Evolutionary conservation across 2,797 vertebrate genomes (phyloP).

Genomic region (Tapirus indicus): DNA sequence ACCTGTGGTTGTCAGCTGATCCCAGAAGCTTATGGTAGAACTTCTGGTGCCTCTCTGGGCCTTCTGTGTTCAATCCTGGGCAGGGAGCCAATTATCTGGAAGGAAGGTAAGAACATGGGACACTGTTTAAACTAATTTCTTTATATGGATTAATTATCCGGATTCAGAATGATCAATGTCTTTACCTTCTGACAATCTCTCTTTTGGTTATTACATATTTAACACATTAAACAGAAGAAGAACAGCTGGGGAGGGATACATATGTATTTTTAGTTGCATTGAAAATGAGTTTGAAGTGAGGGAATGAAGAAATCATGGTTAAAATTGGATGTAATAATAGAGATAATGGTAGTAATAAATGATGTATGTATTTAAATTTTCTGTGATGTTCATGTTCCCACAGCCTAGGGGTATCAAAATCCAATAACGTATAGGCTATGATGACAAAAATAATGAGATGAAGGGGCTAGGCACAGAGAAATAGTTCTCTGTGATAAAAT

Average conservation of each 20-base stretch:
- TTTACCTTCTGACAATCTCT: slow-evolving; percentile 33
- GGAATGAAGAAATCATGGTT: neutral
- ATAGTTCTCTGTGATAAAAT: neutral
- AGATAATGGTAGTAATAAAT: neutral
- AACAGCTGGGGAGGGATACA: neutral
- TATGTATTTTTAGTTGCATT: neutral
- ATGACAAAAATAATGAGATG: neutral
- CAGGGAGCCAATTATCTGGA: slow-evolving; percentile 32
- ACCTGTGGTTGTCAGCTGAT: neutral
- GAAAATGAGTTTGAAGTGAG: neutral
- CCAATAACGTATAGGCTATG: neutral
- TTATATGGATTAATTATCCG: slow-evolving; percentile 34
- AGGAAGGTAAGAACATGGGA: slow-evolving; percentile 32
- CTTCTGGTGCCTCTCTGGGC: slow-evolving; percentile 52
- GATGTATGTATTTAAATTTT: neutral
- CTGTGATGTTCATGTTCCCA: neutral
- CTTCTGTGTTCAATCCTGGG: slow-evolving; percentile 42
- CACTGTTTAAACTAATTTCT: slow-evolving; percentile 13
- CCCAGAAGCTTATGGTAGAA: slow-evolving; percentile 58
- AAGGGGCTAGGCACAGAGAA: neutral
- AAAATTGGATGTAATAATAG: neutral
- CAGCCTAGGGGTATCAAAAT: neutral
- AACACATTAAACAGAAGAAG: neutral
- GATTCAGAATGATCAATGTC: slow-evolving; percentile 16
- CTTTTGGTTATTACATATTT: neutral